phyloP scores from a whole-genome alignment of 1,140 invertebrate genomes.

The Pseudachorutes palmiensis region DNA sequence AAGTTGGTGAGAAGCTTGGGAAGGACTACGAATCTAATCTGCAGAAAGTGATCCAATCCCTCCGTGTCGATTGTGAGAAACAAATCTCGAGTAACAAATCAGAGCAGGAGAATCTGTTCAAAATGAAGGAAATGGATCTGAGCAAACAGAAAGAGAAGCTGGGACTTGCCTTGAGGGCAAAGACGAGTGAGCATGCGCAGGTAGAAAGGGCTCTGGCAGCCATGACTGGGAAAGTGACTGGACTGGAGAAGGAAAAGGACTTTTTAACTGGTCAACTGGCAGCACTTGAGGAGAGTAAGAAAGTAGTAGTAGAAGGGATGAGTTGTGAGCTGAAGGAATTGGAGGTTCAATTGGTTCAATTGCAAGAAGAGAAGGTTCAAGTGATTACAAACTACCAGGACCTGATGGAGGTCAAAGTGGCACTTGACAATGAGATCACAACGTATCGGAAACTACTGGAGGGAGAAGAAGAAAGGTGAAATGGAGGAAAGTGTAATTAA shows the following conservation, averaged over 20 bases:
- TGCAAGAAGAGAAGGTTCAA: conserved; percentile 45
- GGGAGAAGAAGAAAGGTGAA: conserved; percentile 48
- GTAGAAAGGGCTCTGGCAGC: neutral
- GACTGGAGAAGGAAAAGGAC: conserved; percentile 14
- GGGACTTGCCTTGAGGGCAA: neutral
- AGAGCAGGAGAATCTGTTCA: conserved; percentile 20
- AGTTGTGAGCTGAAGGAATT: conserved; percentile 41
- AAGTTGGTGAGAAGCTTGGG: conserved; percentile 17
- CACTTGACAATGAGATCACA: conserved; percentile 51
- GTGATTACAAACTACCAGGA: conserved; percentile 50
- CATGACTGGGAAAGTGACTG: neutral
- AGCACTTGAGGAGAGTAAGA: conserved; percentile 45
- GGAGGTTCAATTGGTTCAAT: conserved; percentile 45
- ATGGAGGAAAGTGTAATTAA: neutral
- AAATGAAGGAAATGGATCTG: conserved; percentile 19
- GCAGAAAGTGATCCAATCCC: conserved; percentile 9
- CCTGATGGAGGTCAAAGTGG: conserved; percentile 51
- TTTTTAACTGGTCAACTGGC: neutral
- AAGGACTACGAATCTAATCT: conserved; percentile 16
- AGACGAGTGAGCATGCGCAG: conserved; percentile 10
- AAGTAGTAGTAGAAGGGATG: conserved; percentile 44
- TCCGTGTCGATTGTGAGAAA: conserved; percentile 17
- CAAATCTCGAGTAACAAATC: conserved; percentile 13
- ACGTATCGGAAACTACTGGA: conserved; percentile 53
- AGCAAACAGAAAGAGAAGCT: conserved; percentile 1